Conservation (phyloP, 2,797 vertebrate genomes). For the Platyrinchus mystaceus region DNA sequence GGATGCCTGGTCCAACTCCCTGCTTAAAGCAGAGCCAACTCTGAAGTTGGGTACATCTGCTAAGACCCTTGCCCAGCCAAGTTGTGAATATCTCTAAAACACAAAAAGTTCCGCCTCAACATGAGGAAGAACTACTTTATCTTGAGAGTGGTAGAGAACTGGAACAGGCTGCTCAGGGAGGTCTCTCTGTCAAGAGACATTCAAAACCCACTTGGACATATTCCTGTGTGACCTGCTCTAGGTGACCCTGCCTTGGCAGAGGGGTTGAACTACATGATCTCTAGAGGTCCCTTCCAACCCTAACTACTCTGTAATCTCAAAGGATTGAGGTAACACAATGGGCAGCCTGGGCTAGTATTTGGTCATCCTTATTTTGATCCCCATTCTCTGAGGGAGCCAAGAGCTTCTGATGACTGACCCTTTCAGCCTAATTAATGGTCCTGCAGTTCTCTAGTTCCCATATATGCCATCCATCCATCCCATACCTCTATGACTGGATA, state of each 20-base stretch:
- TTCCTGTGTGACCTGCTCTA: neutral
- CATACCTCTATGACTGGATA: neutral
- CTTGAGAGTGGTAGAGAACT: neutral
- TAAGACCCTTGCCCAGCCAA: neutral
- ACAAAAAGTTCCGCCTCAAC: neutral
- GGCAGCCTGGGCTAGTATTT: neutral
- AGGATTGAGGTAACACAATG: neutral
- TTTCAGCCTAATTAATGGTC: neutral
- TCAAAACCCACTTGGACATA: neutral
- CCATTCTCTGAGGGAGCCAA: neutral
- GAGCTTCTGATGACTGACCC: neutral
- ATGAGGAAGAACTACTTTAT: neutral
- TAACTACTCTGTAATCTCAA: neutral
- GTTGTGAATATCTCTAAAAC: neutral
- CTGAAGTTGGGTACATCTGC: neutral
- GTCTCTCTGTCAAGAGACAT: neutral
- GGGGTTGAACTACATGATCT: neutral
- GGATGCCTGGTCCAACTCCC: neutral
- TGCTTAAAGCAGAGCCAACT: neutral
- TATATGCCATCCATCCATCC: neutral
- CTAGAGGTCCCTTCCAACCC: neutral
- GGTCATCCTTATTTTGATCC: neutral
- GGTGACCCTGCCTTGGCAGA: neutral
- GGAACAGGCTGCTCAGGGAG: neutral
- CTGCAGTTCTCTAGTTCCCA: neutral